Conservation (phyloP, 2,113 vertebrate species). For the Callipepla californica region DNA sequence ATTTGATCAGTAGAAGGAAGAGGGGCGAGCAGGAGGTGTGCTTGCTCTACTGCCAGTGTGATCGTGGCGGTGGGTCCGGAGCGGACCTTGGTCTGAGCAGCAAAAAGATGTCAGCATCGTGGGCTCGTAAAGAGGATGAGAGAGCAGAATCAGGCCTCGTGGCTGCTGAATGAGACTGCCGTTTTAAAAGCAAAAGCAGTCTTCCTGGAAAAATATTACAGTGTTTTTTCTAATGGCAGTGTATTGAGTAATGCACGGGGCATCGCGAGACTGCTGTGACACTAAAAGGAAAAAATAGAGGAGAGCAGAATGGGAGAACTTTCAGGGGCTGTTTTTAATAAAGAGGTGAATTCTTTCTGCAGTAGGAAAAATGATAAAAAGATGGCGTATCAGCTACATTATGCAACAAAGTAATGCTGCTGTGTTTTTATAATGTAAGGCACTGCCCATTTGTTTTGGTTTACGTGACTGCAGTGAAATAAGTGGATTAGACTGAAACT, state of each 20-base stretch:
- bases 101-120: fast-evolving
- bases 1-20: conserved; percentile 7
- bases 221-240: conserved; percentile 48
- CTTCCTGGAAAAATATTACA: conserved; percentile 48
- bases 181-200: conserved; percentile 51
- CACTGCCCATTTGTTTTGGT: conserved; percentile 84
- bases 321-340: conserved; percentile 41
- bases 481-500: conserved; percentile 89
- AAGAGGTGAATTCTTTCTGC: conserved; percentile 60
- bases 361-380: conserved; percentile 65
- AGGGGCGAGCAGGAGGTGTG: not conserved
- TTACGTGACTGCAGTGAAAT: conserved; percentile 81
- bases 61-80: not conserved
- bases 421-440: conserved; percentile 76
- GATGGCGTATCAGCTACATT: conserved; percentile 71
- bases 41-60: not conserved
- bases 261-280: conserved; percentile 58
- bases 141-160: not conserved
- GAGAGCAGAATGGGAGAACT: conserved; percentile 31
- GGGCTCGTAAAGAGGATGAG: not conserved
- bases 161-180: not conserved
- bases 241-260: conserved; percentile 68
- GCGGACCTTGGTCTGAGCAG: not conserved
- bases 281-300: conserved; percentile 68
- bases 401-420: conserved; percentile 76